These are phyloP conservation scores for Neodiprion pinetum DNA, from an alignment of 1,140 invertebrate species.

Conservation along the genomic window DNA sequence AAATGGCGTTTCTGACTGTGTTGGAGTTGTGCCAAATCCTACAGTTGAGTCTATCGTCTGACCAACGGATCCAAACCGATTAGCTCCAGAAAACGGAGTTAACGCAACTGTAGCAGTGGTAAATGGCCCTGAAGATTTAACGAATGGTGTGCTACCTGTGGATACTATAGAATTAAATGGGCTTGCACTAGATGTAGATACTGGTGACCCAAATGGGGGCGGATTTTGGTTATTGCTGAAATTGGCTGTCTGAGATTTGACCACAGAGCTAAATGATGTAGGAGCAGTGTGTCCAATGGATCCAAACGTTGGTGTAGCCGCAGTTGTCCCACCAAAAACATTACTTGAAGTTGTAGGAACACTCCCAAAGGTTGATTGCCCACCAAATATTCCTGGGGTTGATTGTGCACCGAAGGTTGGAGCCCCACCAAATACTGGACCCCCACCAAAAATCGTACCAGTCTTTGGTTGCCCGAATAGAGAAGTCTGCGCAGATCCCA, in stretches of 20 bases:
- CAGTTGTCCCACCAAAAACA: conserved; percentile 34
- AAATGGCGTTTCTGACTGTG: conserved; percentile 13
- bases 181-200: conserved; percentile 16
- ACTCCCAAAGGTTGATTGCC: conserved; percentile 37
- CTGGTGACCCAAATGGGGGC: conserved; percentile 25
- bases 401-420: conserved; percentile 27
- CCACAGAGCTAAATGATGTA: background rate
- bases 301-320: conserved; percentile 35
- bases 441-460: conserved; percentile 41
- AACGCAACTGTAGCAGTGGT: conserved; percentile 12
- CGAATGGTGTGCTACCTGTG: conserved; percentile 24
- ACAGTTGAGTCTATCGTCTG: conserved; percentile 26
- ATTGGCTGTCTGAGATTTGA: conserved; percentile 4
- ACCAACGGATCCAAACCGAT: conserved; percentile 22
- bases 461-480: conserved; percentile 37
- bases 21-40: conserved; percentile 5
- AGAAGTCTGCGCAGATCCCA: conserved; percentile 21
- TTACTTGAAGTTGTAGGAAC: conserved; percentile 23
- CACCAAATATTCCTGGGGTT: conserved; percentile 40
- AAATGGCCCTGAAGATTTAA: conserved; percentile 28
- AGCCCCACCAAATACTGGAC: conserved; percentile 35
- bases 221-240: conserved; percentile 14
- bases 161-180: conserved; percentile 17
- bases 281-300: conserved; percentile 23
- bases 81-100: conserved; percentile 23